These are phyloP conservation scores for Telmatochromis brachygnathus DNA, from an alignment of 2,113 vertebrate genomes.

Conservation along the genomic window DNA sequence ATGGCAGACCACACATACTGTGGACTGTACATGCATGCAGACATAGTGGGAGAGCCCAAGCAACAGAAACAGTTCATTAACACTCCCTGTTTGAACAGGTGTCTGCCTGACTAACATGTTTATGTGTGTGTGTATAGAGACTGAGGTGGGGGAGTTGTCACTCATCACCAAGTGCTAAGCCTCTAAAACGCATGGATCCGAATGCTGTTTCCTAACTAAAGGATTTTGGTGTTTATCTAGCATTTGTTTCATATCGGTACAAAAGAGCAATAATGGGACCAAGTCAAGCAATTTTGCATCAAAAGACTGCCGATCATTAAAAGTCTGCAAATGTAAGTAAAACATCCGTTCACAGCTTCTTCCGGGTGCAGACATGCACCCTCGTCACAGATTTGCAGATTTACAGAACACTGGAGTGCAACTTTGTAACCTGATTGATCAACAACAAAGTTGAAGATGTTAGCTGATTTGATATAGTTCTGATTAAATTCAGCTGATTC, in stretches of 20 bases:
- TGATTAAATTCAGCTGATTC: background rate
- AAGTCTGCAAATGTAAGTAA: background rate
- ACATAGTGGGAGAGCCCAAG: background rate
- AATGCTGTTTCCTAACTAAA: background rate
- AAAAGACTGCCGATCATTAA: background rate
- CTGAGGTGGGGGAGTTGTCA: conserved; percentile 8
- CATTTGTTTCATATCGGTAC: background rate
- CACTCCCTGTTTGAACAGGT: conserved; percentile 71
- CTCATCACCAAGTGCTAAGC: conserved; percentile 26
- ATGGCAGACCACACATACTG: conserved; percentile 26
- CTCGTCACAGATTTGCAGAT: background rate
- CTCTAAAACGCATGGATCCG: background rate
- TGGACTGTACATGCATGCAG: background rate
- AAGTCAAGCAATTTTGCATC: background rate
- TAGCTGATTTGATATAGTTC: background rate
- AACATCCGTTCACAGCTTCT: background rate
- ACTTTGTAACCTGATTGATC: background rate
- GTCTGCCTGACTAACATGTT: conserved; percentile 38
- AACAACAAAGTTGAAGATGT: background rate
- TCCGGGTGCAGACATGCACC: background rate
- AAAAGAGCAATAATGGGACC: background rate
- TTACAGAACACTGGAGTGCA: background rate
- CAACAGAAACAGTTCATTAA: conserved; percentile 50
- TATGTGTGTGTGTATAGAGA: background rate
- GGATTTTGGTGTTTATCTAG: background rate